Conservation (phyloP, 2,888 invertebrate species). For the Stratiomys singularior region DNA sequence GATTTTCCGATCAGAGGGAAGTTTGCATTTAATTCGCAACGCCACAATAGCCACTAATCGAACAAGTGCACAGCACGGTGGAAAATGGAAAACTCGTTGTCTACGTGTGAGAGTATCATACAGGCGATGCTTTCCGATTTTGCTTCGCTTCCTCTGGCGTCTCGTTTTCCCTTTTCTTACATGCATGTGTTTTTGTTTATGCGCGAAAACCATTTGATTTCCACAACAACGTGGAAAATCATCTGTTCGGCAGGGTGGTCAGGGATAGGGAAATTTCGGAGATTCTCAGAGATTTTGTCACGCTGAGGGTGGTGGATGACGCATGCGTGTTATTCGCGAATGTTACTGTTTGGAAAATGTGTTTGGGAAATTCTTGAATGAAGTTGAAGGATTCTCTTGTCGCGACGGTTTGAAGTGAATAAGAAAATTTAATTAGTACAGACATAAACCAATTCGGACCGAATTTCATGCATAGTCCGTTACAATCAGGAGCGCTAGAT, state of each 20-base stretch:
- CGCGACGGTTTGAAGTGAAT: background rate
- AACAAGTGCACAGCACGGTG: slow-evolving; percentile 29
- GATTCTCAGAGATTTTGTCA: background rate
- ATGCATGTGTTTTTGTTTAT: slow-evolving; percentile 54
- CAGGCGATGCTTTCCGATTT: slow-evolving; percentile 30
- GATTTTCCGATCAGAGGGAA: background rate
- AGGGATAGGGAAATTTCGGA: slow-evolving; percentile 37
- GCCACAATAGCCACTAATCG: slow-evolving; percentile 24
- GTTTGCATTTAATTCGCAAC: background rate
- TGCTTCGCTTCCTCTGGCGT: background rate
- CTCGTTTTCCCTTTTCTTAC: background rate
- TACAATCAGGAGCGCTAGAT: too few relatives aligned
- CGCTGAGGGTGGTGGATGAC: background rate
- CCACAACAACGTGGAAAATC: slow-evolving; percentile 40
- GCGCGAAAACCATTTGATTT: slow-evolving; percentile 51
- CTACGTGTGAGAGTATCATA: background rate
- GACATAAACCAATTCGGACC: background rate
- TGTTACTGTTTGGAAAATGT: background rate
- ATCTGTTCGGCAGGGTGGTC: slow-evolving; percentile 43
- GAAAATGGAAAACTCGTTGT: slow-evolving; percentile 32
- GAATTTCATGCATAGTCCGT: too few relatives aligned
- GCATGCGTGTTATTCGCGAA: background rate
- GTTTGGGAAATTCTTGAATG: slow-evolving; percentile 41
- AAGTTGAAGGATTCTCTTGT: slow-evolving; percentile 15
- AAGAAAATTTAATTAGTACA: background rate